Evolutionary conservation across 2,888 invertebrate species (phyloP).

Genomic region (Pammene aurita): DNA sequence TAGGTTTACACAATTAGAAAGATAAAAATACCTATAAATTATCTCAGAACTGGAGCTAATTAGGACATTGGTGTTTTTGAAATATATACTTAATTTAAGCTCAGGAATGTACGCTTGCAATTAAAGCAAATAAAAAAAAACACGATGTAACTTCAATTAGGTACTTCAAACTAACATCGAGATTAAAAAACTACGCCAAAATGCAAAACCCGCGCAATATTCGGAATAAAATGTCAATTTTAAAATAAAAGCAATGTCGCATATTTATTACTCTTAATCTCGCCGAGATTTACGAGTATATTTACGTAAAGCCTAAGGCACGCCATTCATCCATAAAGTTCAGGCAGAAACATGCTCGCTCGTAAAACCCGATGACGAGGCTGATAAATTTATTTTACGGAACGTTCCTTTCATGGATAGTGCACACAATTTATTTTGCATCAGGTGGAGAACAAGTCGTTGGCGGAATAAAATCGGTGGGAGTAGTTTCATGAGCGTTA

Average conservation of each 20-base stretch:
- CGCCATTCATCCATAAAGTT: slow-evolving; percentile 36
- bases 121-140: too few species aligned
- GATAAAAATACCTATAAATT: too few species aligned
- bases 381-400: slow-evolving; percentile 41
- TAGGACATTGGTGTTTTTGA: too few species aligned
- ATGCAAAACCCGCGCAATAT: neutral
- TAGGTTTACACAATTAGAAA: too few species aligned
- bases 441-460: slow-evolving; percentile 30
- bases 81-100: too few species aligned
- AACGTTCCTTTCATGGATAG: slow-evolving; percentile 30
- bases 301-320: slow-evolving; percentile 38
- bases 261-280: slow-evolving; percentile 37
- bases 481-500: too few species aligned
- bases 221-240: neutral
- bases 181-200: neutral
- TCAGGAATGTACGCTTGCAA: too few species aligned
- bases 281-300: slow-evolving; percentile 30
- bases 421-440: slow-evolving; percentile 36
- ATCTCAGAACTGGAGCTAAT: too few species aligned
- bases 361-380: slow-evolving; percentile 40
- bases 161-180: neutral
- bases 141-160: too few species aligned
- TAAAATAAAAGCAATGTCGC: slow-evolving; percentile 30
- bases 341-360: slow-evolving; percentile 28
- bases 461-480: slow-evolving; percentile 15